Conservation (phyloP, 2,797 vertebrate genomes). For the Eulemur mongoz region DNA sequence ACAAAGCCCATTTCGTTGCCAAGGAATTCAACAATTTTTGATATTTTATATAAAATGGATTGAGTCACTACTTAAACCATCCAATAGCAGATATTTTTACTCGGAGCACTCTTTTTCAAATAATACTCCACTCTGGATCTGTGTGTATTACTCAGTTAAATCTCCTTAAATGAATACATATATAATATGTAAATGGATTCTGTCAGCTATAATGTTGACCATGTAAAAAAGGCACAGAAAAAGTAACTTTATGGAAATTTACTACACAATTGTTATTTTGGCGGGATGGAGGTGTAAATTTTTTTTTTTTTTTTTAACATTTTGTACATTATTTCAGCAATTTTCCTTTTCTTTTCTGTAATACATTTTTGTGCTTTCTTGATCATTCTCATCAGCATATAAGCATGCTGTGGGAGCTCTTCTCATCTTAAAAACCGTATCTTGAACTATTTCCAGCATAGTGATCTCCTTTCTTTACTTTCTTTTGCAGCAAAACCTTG, state of each 20-base stretch:
- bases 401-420: not conserved
- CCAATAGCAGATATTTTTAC: not conserved
- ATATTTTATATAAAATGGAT: not conserved
- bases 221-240: not conserved
- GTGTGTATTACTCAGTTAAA: not conserved
- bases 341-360: not conserved
- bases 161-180: not conserved
- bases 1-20: not conserved
- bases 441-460: not conserved
- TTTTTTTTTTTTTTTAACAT: not conserved
- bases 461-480: not conserved
- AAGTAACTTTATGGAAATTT: slow-evolving; percentile 5
- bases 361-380: not conserved
- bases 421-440: not conserved
- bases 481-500: not conserved
- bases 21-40: not conserved
- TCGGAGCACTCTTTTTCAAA: not conserved
- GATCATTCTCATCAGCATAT: not conserved
- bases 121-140: not conserved
- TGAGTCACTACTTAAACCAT: not conserved
- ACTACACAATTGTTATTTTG: not conserved
- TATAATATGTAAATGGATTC: not conserved
- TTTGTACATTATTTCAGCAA: not conserved
- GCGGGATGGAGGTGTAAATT: not conserved
- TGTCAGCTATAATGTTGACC: not conserved